Conservation (phyloP, 2,113 vertebrate species). For the Mohoua ochrocephala region DNA sequence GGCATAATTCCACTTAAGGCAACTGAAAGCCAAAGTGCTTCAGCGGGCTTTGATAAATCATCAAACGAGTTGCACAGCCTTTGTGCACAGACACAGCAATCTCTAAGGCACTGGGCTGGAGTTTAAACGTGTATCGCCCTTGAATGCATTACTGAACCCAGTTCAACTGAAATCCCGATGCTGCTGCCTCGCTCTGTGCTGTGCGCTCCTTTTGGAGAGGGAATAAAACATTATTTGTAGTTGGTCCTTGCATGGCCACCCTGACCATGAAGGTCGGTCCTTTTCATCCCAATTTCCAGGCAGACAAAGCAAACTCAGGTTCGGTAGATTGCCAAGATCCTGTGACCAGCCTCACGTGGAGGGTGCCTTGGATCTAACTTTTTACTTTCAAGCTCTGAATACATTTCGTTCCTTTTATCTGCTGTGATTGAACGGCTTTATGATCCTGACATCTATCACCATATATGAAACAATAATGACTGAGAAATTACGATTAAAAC, state of each 20-base stretch:
- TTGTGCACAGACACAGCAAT: not conserved
- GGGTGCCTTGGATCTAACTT: not conserved
- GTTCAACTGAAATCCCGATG: not conserved
- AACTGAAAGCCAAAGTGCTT: not conserved
- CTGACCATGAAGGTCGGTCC: not conserved
- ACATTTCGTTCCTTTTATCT: not conserved
- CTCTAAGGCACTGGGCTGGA: not conserved
- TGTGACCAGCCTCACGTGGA: not conserved
- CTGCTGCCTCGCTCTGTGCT: not conserved
- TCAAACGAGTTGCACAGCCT: not conserved
- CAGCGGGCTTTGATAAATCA: not conserved
- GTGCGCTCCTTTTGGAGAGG: not conserved
- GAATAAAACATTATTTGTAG: not conserved
- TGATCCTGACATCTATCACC: not conserved
- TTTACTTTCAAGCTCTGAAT: not conserved
- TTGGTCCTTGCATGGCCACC: rapidly evolving
- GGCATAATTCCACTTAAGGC: not conserved
- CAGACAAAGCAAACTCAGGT: not conserved
- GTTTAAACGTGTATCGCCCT: not conserved
- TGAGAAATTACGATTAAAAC: not conserved
- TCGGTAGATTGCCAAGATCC: not conserved
- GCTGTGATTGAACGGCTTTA: not conserved
- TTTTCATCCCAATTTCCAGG: not conserved
- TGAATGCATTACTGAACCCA: not conserved
- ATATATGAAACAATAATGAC: not conserved